Percentiles rank a stretch among this genome's conserved stretches.
Evolutionary conservation across 2,797 vertebrate genomes (phyloP).

Genomic region (Microctenopoma stevenorrisi): DNA sequence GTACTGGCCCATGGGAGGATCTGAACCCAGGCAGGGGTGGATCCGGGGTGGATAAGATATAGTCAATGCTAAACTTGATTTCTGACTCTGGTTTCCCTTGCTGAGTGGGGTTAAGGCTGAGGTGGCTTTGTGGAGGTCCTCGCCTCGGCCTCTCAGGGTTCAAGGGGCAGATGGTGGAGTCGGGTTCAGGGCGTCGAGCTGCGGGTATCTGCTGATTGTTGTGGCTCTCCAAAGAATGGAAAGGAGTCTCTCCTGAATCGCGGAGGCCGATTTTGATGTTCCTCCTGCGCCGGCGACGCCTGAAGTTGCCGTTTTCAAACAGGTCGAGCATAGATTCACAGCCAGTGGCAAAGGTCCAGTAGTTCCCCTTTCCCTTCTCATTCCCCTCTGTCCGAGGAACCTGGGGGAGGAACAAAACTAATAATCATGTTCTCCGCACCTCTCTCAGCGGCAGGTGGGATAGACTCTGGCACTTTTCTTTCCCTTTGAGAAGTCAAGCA

Average conservation of each 20-base stretch:
- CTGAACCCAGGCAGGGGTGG: slow-evolving; percentile 85
- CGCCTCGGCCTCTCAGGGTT: slow-evolving; percentile 72
- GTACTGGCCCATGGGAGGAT: slow-evolving; percentile 69
- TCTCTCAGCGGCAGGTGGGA: no score
- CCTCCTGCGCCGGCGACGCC: slow-evolving; percentile 89
- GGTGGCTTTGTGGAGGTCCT: slow-evolving; percentile 60
- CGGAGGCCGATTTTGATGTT: slow-evolving; percentile 88
- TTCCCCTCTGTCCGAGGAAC: slow-evolving; percentile 95
- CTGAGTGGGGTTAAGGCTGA: slow-evolving; percentile 56
- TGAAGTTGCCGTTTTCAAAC: slow-evolving; percentile 97
- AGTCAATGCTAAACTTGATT: slow-evolving; percentile 99
- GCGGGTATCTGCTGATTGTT: slow-evolving; percentile 62
- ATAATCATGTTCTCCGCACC: neutral
- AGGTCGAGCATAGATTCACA: slow-evolving; percentile 98
- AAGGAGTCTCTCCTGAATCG: slow-evolving; percentile 79
- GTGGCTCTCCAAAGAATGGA: slow-evolving; percentile 75
- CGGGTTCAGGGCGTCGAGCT: slow-evolving; percentile 71
- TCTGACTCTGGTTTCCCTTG: slow-evolving; percentile 87
- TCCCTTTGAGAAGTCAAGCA: no score
- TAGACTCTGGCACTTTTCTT: no score
- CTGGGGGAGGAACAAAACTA: slow-evolving; percentile 66
- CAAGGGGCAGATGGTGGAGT: slow-evolving; percentile 79
- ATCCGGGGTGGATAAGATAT: slow-evolving; percentile 94
- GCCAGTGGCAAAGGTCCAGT: slow-evolving; percentile 95
- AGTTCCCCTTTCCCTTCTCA: slow-evolving; percentile 97